phyloP scores from a whole-genome alignment of 1,140 invertebrate genomes.

The Ephestia elutella region DNA sequence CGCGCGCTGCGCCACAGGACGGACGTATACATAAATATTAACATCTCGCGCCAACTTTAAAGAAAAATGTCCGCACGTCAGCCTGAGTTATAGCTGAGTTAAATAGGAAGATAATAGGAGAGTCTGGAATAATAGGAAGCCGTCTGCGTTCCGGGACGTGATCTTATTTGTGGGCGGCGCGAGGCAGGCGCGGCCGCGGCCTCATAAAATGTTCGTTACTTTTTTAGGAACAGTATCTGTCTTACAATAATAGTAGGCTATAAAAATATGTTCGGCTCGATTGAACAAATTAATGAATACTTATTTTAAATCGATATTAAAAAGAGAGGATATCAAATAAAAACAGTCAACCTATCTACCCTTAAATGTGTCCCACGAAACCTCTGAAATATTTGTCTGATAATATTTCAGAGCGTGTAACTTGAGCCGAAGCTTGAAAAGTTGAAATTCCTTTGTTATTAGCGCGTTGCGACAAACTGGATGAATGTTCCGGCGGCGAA shows the following conservation, averaged over 20 bases:
- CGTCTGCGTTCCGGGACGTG: not conserved
- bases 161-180: not conserved
- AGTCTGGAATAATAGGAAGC: not conserved
- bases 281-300: no score
- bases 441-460: constrained; percentile 23
- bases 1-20: not conserved
- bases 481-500: constrained; percentile 10
- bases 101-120: constrained; percentile 2
- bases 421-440: not conserved
- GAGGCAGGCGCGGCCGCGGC: not conserved
- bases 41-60: not conserved
- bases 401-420: no score
- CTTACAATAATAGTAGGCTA: no score
- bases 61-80: not conserved
- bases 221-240: no score
- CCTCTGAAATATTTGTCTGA: no score
- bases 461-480: constrained; percentile 19
- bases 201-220: not conserved
- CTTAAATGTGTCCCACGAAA: no score
- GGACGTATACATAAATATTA: not conserved
- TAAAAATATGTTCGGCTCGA: no score
- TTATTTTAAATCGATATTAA: no score
- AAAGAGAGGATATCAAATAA: no score
- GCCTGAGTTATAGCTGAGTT: not conserved
- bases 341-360: no score